These are phyloP conservation scores for Cladopsammia gracilis DNA, from an alignment of 64 coral and sea anemone genomes.

Conservation along the genomic window DNA sequence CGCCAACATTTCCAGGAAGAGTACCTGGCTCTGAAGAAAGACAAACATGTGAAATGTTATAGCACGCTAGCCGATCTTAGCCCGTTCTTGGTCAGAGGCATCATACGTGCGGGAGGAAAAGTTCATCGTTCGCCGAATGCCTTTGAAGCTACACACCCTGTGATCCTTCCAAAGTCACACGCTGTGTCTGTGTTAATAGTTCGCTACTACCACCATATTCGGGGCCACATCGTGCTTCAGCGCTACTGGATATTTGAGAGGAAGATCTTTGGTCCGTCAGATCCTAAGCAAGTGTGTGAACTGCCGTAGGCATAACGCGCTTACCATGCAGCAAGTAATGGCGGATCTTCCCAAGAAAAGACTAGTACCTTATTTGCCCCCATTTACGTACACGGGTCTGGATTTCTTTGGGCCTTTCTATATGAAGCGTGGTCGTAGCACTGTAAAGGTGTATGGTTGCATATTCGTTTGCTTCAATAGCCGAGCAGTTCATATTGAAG, in stretches of 20 bases:
- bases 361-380: constrained; percentile 45
- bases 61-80: constrained; percentile 29
- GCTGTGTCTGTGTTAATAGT: constrained; percentile 37
- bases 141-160: not conserved
- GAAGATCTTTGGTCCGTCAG: not conserved
- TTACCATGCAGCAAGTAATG: constrained; percentile 44
- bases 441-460: constrained; percentile 30
- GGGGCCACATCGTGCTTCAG: constrained; percentile 36
- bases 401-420: constrained; percentile 60
- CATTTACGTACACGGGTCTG: constrained; percentile 53
- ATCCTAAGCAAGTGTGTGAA: constrained; percentile 23
- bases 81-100: not conserved
- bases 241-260: constrained; percentile 43
- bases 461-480: constrained; percentile 58
- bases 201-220: constrained; percentile 22
- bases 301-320: constrained; percentile 36
- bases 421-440: constrained; percentile 32
- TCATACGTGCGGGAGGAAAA: constrained; percentile 56
- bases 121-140: constrained; percentile 26
- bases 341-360: constrained; percentile 45
- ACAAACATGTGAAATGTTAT: constrained; percentile 34
- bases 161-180: constrained; percentile 41
- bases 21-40: not conserved
- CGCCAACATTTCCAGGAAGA: constrained; percentile 26
- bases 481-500: constrained; percentile 56